Percentiles rank a stretch among this genome's conserved stretches.
Conservation (phyloP, 2,797 vertebrate genomes). For the Heteromormyrus szaboi region DNA sequence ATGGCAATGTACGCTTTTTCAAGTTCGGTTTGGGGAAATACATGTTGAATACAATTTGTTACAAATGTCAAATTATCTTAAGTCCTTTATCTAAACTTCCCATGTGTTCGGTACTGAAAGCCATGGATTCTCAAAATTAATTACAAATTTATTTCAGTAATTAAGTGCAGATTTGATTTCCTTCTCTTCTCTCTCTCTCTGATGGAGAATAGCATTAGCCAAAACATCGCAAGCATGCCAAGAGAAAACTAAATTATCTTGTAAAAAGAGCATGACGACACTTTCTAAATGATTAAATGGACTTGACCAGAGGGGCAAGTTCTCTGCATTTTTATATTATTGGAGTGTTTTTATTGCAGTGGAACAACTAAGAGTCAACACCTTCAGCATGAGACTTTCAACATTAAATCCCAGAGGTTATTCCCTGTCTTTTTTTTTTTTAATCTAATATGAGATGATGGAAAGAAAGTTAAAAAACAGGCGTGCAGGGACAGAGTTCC, state of each 20-base stretch:
- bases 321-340: neutral
- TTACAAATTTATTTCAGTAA: constrained; percentile 3
- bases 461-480: neutral
- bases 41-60: constrained; percentile 1
- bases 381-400: neutral
- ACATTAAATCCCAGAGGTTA: neutral
- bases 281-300: neutral
- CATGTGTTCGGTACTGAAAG: neutral
- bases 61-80: constrained; percentile 16
- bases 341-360: neutral
- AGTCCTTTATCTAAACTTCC: constrained; percentile 8
- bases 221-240: neutral
- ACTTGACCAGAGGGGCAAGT: neutral
- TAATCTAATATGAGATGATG: neutral
- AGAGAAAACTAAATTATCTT: neutral
- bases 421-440: neutral
- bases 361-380: neutral
- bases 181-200: neutral
- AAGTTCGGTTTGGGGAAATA: neutral
- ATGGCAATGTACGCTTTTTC: neutral
- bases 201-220: neutral
- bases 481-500: neutral
- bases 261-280: neutral
- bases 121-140: neutral
- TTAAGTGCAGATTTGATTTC: constrained; percentile 5